phyloP scores from a whole-genome alignment of 2,888 invertebrate species.

The Brachypterus glaber region DNA sequence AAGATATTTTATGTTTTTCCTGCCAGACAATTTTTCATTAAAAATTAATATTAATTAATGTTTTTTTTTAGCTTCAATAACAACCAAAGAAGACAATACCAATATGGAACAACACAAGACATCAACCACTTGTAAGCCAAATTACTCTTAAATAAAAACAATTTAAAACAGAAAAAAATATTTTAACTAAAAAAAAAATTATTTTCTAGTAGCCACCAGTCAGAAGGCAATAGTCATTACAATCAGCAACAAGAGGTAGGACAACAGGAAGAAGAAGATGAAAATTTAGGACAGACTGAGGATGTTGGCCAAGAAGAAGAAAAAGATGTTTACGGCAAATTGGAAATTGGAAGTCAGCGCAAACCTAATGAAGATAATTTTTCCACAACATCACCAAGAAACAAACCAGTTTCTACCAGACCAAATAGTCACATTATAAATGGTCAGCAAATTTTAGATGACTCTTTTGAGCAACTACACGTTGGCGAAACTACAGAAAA shows the following conservation, averaged over 20 bases:
- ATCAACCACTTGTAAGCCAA: too few species aligned
- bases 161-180: too few species aligned
- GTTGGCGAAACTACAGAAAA: conserved; percentile 13
- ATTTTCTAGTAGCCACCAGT: too few species aligned
- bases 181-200: too few species aligned
- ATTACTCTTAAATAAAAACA: too few species aligned
- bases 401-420: not conserved
- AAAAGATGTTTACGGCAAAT: conserved; percentile 5
- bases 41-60: too few species aligned
- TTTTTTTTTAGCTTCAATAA: too few species aligned
- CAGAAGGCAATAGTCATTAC: too few species aligned
- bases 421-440: not conserved
- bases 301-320: conserved; percentile 10
- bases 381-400: conserved; percentile 1
- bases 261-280: not conserved
- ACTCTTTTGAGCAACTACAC: conserved; percentile 12
- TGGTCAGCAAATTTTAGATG: conserved; percentile 6
- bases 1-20: too few species aligned
- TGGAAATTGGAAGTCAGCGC: conserved; percentile 8
- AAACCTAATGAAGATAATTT: not conserved
- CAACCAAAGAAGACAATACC: too few species aligned
- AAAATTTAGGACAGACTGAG: conserved; percentile 12
- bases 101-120: too few species aligned
- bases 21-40: too few species aligned
- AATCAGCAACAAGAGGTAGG: not conserved